phyloP scores from a whole-genome alignment of 2,113 vertebrate genomes.

The Dendropsophus ebraccatus region DNA sequence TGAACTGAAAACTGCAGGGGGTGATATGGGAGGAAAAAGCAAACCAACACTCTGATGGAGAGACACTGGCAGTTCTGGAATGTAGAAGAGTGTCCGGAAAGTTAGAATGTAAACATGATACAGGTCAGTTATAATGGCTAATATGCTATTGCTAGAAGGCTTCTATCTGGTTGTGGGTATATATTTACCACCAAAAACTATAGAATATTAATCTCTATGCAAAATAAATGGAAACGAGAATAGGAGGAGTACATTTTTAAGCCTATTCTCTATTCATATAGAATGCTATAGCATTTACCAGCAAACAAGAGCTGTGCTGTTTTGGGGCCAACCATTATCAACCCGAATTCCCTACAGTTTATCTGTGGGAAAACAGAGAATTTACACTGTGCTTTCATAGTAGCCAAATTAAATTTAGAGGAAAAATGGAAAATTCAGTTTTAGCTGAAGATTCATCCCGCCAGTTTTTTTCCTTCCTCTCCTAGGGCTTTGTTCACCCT shows the following conservation, averaged over 20 bases:
- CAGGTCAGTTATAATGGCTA: background rate
- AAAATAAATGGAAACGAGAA: background rate
- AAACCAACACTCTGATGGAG: constrained; percentile 2
- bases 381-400: no score
- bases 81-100: background rate
- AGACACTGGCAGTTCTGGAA: constrained; percentile 1
- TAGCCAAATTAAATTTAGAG: no score
- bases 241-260: background rate
- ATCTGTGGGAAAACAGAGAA: no score
- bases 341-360: no score
- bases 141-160: background rate
- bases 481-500: no score
- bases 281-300: no score
- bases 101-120: background rate
- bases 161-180: background rate
- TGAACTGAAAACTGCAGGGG: constrained; percentile 48
- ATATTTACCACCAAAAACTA: background rate
- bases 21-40: constrained; percentile 43
- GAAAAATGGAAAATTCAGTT: no score
- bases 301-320: no score
- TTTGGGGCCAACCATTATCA: no score
- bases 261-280: no score
- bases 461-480: no score
- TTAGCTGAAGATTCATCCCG: no score
- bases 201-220: background rate